Base-by-base conservation (phyloP, 2,888 invertebrate genomes). In the Rhingia rostrata region DNA sequence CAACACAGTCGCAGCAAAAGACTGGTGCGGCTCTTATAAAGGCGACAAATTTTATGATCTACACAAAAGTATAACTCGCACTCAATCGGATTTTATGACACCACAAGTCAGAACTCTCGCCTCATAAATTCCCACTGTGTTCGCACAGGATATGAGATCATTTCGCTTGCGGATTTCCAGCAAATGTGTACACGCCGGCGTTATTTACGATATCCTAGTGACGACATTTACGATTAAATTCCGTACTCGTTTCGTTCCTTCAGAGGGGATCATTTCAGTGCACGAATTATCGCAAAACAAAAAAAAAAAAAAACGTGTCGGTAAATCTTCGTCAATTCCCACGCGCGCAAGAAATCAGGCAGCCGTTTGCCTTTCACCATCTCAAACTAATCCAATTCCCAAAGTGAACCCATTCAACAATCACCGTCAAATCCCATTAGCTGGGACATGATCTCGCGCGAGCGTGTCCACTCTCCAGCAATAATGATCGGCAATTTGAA, bases 401-500 rank as follows among this genome's bases (percentile, higher is more conserved):
- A 79, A 75, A 75, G 69, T 80, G 69, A 80, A 58, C 66, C 80
- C 64, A 84, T 79, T 84, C 58, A 74, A 64, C 84, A 84, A 78
- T 78, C 77, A 78, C 69, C 61, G 56, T 69, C 51, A 64, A 33
- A 43, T 64, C 49, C 74, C 80, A 79, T 84, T 79, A 80, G 70
- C 35, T 32, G 64, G 63, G 58, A 84, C 84, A 84, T 84, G 64
- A 79, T 79, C 53, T 64, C 37, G 69, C 61, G 39, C 72, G 54
- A 74, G 60, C 83, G 79, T 83, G 83, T 74, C 73, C 79, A 64
- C 69, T 73, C 83, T 33, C 69, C 83, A 54, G 53, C 77, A 84
- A 87, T 90, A 89, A 90, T 90, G 89, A 89, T 89, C 87, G 87
- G 90, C 88, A 90, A 90, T 90, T 90, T 90, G 87, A 88, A 89